A percentile compares a stretch with the other conserved stretches of the same genome.
phyloP scores from a whole-genome alignment of 2,797 vertebrate species.

The Choloepus didactylus region DNA sequence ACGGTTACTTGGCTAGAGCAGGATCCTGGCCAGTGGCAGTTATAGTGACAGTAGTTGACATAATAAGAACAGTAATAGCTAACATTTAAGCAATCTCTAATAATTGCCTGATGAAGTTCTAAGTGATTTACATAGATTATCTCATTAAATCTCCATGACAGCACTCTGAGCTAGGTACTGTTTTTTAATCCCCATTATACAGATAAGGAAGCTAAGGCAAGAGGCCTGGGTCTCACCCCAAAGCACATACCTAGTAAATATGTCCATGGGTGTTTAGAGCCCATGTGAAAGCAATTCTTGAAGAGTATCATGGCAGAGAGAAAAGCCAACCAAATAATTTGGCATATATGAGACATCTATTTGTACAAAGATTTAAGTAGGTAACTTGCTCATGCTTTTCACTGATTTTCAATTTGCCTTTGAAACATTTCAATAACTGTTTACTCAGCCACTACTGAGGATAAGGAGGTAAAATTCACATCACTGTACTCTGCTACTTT shows the following conservation, averaged over 20 bases:
- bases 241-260: background rate
- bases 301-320: background rate
- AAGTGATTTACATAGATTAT: background rate
- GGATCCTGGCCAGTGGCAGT: background rate
- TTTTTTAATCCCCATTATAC: background rate
- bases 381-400: background rate
- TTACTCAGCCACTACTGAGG: background rate
- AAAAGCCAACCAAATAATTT: background rate
- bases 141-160: background rate
- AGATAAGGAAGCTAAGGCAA: background rate
- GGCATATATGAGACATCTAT: background rate
- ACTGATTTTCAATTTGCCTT: background rate
- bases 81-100: background rate
- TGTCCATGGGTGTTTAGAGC: rapidly evolving
- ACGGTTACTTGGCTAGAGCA: background rate
- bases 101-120: background rate
- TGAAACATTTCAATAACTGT: background rate
- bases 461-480: background rate
- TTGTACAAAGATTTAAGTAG: background rate
- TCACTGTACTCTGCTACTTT: background rate
- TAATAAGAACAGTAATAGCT: background rate
- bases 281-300: background rate
- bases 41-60: background rate
- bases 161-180: no score
- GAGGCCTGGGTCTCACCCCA: background rate